Base-by-base conservation (phyloP, 2,888 invertebrate genomes). In the Pyralis farinalis region DNA sequence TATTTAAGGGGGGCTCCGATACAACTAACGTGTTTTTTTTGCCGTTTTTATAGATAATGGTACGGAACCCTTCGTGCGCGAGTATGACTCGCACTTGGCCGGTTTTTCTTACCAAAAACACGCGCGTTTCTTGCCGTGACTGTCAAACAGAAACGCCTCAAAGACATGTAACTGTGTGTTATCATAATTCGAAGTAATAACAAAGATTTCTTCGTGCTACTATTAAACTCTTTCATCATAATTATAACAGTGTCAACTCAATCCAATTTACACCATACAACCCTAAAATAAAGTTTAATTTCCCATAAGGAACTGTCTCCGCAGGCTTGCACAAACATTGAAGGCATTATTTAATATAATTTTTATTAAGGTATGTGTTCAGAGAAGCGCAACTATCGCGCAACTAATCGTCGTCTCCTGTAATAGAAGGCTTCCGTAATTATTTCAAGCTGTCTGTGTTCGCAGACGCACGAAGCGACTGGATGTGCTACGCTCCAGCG, bases 321-420 rank as follows among this genome's bases (percentile, higher is more conserved):
- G 20, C 31, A 25, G 32, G 25, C 31, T 39, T 39, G 33, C 33
- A 8, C 39, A 39, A 39, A 31, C 31, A 31, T 31, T 31, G 31
- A 12, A 12, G 31, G 16, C 34, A 35, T 39, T 33, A 28, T 39
- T 38, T 38, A 32, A 38, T 82, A 81, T 73, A 80, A 80, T 82
- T 83, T 83, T 83, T 83, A 81, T 82, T 80, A 81, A 82, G 76
- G 74, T 71, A 81, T 67, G 76, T 67, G 80, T 64, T 71, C 82
- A 79, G 76, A 77, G 77, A 62, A 73, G 80, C 77, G 79, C 33
- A 65, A 71, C 82, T 86, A 87, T 88, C 87, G 77, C 43, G 40
- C 43, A 57, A 63, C 73, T 83, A 85, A 86, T 88, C 86, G 85
- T 87, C 87, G 74, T 80, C 77, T 61, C 69, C 78, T 77, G 77